phyloP scores from a whole-genome alignment of 2,888 invertebrate genomes.

The Rhagium mordax region DNA sequence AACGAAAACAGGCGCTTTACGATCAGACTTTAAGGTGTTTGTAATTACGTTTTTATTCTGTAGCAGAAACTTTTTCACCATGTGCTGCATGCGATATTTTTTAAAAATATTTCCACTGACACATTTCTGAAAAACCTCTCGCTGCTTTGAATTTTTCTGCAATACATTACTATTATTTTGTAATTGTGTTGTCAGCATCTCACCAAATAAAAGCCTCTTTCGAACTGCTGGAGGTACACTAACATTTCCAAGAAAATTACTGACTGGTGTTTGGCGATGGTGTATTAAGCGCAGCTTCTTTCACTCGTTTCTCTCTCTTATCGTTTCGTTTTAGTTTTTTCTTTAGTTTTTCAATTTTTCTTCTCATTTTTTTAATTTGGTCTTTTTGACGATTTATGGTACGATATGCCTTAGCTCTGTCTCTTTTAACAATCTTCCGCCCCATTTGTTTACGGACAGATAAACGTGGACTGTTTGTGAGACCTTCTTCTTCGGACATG shows the following conservation, averaged over 20 bases:
- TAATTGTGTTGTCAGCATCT: constrained; percentile 30
- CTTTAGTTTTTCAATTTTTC: constrained; percentile 14
- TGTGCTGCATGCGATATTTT: constrained; percentile 28
- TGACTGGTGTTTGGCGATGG: constrained; percentile 19
- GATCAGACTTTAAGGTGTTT: constrained; percentile 31
- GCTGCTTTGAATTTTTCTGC: constrained; percentile 36
- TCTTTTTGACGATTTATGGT: constrained; percentile 24
- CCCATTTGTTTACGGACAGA: neutral
- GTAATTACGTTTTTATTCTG: constrained; percentile 24
- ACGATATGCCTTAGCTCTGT: constrained; percentile 24
- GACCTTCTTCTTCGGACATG: neutral
- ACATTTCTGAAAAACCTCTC: constrained; percentile 35
- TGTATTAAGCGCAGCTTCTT: neutral
- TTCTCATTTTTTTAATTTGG: constrained; percentile 17
- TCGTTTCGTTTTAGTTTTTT: constrained; percentile 29
- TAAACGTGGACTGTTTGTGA: neutral
- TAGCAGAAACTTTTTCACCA: constrained; percentile 34
- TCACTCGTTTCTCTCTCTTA: constrained; percentile 4
- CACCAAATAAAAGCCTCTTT: constrained; percentile 30
- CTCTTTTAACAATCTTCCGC: constrained; percentile 19
- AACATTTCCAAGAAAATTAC: constrained; percentile 22
- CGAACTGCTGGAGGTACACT: constrained; percentile 29
- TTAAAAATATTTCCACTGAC: constrained; percentile 31
- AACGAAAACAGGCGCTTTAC: constrained; percentile 29
- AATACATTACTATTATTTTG: constrained; percentile 16